Evolutionary conservation across 2,797 vertebrate genomes (phyloP), one percentile per base, ranked within the genome.

Genomic region (Streptopelia turtur): DNA sequence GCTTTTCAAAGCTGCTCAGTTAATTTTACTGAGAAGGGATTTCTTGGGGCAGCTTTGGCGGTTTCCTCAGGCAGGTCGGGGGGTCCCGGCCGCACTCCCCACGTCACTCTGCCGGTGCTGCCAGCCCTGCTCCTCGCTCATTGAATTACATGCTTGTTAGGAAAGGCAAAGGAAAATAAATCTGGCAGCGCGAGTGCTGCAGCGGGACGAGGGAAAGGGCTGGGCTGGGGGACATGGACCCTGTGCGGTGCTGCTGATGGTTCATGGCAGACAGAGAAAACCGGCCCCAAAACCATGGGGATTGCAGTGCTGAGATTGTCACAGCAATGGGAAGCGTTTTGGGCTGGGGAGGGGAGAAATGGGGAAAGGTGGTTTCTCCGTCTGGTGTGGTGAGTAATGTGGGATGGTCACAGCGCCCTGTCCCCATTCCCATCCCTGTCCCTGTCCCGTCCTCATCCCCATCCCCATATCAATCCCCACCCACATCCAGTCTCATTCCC

Each of bases 291-390:
- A 66, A 13, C n/a, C 33, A 2, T 0, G 0, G 21, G 57, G 22
- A 11, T 4, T 43, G 68, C 35, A 15, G 69, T 13, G 52, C 74
- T 11, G 55, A 1, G 4, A 7, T 7, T 20, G 35, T 20, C 3
- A 0, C 0, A 5, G 30, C 16, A 2, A 60, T 1, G 24, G 27
- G 33, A 27, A 28, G 57, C 1, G 39, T 11, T 60, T 41, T 18
- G 65, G 60, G 87, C 17, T 4, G 14, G 43, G 55, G 37, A 68
- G 25, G 61, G 53, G 45, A 31, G n/a, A 20, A 37, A n/a, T 4
- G 47, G 39, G 47, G 3, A 23, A 56, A 27, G 69, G 57, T 16
- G 56, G 9, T 41, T 57, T 25, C 22, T 55, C 28, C 5, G 45
- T 23, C 27, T 4, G 14, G 14, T 25, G 16, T 64, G 43, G 75